Conservation (phyloP, 1,140 invertebrate genomes). For the Listronotus oregonensis region DNA sequence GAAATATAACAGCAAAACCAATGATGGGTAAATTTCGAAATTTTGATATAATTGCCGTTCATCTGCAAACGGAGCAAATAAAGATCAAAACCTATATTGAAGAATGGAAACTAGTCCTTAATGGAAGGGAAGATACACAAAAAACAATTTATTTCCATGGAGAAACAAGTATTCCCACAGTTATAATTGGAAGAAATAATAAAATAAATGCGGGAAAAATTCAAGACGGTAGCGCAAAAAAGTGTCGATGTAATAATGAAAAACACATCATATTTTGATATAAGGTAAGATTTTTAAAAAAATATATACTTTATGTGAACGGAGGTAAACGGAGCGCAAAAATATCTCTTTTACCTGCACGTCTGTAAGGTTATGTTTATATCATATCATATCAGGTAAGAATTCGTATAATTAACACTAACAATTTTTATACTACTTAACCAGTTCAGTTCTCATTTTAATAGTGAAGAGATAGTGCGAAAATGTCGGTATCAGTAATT, state of each 20-base stretch:
- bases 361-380: no score
- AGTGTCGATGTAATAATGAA: conserved; percentile 11
- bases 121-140: conserved; percentile 31
- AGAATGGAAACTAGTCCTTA: conserved; percentile 41
- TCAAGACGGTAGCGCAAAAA: conserved; percentile 21
- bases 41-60: conserved; percentile 35
- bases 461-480: no score
- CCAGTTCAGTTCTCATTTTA: no score
- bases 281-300: conserved; percentile 6
- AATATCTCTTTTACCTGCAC: no score
- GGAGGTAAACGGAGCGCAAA: no score
- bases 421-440: no score
- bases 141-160: conserved; percentile 36
- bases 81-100: conserved; percentile 35
- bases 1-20: conserved; percentile 40
- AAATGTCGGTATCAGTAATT: no score
- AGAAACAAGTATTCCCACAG: conserved; percentile 19
- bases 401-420: no score
- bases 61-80: conserved; percentile 26
- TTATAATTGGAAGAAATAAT: conserved; percentile 25
- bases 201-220: conserved; percentile 22
- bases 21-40: conserved; percentile 38
- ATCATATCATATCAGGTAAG: no score
- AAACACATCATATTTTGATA: conserved; percentile 11
- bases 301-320: no score